Evolutionary conservation across 1,140 invertebrate species (phyloP).

Genomic region (Brachionus sp.): DNA sequence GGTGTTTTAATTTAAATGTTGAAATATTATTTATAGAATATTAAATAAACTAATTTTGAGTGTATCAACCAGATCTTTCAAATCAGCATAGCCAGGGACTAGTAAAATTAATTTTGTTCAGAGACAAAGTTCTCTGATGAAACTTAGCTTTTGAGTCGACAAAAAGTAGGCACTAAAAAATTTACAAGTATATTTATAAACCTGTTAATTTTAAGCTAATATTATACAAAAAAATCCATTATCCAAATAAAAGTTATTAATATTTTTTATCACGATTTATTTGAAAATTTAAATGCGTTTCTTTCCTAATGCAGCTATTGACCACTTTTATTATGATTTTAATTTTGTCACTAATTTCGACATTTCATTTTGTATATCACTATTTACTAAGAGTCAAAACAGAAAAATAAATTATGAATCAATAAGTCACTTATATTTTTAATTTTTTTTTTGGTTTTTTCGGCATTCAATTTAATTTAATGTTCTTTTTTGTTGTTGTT

Average conservation of each 20-base stretch:
- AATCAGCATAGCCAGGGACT: neutral
- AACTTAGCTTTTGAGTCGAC: neutral
- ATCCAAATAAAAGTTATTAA: neutral
- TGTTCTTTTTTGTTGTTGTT: no score
- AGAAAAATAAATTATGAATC: neutral
- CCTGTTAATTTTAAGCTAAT: neutral
- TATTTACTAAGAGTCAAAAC: neutral
- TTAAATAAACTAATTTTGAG: neutral
- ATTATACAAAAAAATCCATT: neutral
- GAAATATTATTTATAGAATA: neutral
- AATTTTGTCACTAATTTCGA: neutral
- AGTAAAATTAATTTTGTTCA: neutral
- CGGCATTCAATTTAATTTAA: no score
- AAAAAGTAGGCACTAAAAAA: neutral
- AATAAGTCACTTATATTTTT: no score
- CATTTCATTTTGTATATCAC: neutral
- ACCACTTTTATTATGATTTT: neutral
- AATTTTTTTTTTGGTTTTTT: no score
- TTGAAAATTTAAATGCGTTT: neutral
- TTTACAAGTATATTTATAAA: neutral
- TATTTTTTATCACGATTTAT: neutral
- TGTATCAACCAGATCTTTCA: neutral
- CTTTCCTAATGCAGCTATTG: neutral
- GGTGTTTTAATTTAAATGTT: neutral
- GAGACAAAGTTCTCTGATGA: neutral